A percentile compares a stretch with the other conserved stretches of the same genome.
These are phyloP conservation scores for Rhizoglyphus robini DNA, from an alignment of 1,140 invertebrate genomes.

Conservation along the genomic window DNA sequence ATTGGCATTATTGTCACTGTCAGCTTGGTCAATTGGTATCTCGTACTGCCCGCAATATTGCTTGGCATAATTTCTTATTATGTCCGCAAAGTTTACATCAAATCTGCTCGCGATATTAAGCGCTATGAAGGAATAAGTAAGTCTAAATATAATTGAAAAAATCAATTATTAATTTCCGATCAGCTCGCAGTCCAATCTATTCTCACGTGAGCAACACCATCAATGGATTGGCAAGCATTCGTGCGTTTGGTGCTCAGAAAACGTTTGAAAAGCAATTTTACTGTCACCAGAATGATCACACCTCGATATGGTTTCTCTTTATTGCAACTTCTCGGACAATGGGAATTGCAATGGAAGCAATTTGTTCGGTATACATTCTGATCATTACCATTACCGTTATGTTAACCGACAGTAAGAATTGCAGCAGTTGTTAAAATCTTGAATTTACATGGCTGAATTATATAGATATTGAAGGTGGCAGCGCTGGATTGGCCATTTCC, in stretches of 20 bases:
- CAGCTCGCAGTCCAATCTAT: slow-evolving; percentile 35
- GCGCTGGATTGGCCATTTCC: slow-evolving; percentile 64
- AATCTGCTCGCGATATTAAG: slow-evolving; percentile 70
- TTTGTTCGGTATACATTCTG: slow-evolving; percentile 8
- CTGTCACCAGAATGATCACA: slow-evolving; percentile 29
- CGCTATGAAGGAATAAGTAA: slow-evolving; percentile 59
- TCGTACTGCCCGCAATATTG: slow-evolving; percentile 52
- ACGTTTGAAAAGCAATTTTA: slow-evolving; percentile 50
- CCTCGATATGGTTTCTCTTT: slow-evolving; percentile 10
- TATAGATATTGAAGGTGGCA: slow-evolving; percentile 38
- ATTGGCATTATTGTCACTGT: slow-evolving; percentile 17
- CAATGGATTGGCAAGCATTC: slow-evolving; percentile 37
- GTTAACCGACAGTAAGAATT: background rate
- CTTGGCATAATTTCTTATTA: slow-evolving; percentile 41
- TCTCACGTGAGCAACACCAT: slow-evolving; percentile 38
- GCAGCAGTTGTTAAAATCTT: no score
- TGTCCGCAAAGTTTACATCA: slow-evolving; percentile 55
- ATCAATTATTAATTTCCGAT: background rate
- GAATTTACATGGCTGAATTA: no score
- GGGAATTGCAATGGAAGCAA: slow-evolving; percentile 14
- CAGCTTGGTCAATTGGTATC: slow-evolving; percentile 27
- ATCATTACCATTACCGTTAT: slow-evolving; percentile 17
- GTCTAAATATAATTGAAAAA: slow-evolving; percentile 42
- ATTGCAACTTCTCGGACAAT: slow-evolving; percentile 5
- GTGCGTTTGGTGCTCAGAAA: slow-evolving; percentile 34